Base-by-base conservation (phyloP, 2,113 vertebrate species). In the Mesitornis unicolor region DNA sequence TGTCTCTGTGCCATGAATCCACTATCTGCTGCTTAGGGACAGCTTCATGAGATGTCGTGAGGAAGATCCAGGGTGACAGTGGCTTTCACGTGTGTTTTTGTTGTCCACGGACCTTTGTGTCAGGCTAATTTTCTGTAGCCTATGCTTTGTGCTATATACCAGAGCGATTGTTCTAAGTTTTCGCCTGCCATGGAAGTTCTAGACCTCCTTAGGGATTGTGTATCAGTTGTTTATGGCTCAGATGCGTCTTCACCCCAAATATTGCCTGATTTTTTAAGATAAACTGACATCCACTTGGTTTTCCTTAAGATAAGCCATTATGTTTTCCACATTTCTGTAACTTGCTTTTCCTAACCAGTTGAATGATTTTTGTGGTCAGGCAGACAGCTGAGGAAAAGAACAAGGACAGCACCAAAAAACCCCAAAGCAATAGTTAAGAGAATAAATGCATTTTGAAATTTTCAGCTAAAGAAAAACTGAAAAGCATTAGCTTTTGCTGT, bases 101-200 rank as follows among this genome's bases (percentile, higher is more conserved):
- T 36, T 65, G 11, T 16, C 25, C 0, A 0, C n/a, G 53, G 76
- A 91, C 12, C 59, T 73, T 68, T 12, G 40, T n/a, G 20, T n/a
- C 63, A 33, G 12, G 10, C 6, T 65, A 8, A 11, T 38, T 51
- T 79, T 67, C 80, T 50, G 33, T 14, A 47, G 13, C 56, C 51
- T 8, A 0, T 24, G 4, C 35, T 68, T 89, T 9, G 35, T 68
- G 36, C 24, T 68, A 5, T 5, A 5, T 5, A 56, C 20, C 45
- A 33, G 43, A 69, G 13, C 4, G 48, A 8, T 45, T 77, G 36
- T 31, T 77, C 45, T 45, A 29, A 25, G 2, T 80, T 50, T 28
- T 77, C 31, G 60, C 12, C 24, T 74, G 36, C 42, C 19, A 1
- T 13, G 33, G 67, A 67, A 75, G 9, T n/a, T 75, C 61, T 56